Percentiles rank a stretch among this genome's conserved stretches.
Evolutionary conservation across 2,113 vertebrate genomes (phyloP).

Genomic region (Merops nubicus): DNA sequence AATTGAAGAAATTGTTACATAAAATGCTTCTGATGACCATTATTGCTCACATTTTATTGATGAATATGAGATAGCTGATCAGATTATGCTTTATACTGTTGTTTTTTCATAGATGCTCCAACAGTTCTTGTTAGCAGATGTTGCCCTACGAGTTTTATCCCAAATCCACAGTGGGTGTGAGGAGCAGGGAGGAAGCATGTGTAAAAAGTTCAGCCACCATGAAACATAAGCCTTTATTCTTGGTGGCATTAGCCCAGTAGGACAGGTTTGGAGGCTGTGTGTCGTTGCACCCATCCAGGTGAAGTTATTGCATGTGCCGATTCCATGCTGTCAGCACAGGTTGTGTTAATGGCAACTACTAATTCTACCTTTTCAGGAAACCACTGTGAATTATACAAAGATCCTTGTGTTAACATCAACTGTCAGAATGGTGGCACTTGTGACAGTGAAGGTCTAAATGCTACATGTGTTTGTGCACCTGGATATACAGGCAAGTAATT

Average conservation of each 20-base stretch:
- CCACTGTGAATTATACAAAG: constrained; percentile 93
- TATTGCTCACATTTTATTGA: not conserved
- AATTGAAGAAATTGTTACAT: not conserved
- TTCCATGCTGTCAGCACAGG: not conserved
- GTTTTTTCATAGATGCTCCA: not conserved
- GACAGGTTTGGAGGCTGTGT: not conserved
- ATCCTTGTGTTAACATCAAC: constrained; percentile 88
- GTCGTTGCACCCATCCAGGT: not conserved
- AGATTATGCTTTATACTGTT: not conserved
- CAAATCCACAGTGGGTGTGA: not conserved
- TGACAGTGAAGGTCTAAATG: constrained; percentile 85
- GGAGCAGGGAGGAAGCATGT: not conserved
- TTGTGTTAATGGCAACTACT: not conserved
- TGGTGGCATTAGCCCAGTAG: not conserved
- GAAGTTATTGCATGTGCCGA: not conserved
- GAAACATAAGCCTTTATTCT: not conserved
- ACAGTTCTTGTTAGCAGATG: not conserved
- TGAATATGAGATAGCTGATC: not conserved
- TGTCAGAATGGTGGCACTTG: constrained; percentile 94
- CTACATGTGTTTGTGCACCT: constrained; percentile 86
- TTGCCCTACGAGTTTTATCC: not conserved
- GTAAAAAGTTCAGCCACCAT: not conserved
- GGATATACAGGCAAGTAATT: constrained; percentile 85
- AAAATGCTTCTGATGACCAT: not conserved
- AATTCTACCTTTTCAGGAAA: constrained; percentile 75